Base-by-base conservation (phyloP, 1,140 invertebrate species). In the Gonioctena quinquepunctata region DNA sequence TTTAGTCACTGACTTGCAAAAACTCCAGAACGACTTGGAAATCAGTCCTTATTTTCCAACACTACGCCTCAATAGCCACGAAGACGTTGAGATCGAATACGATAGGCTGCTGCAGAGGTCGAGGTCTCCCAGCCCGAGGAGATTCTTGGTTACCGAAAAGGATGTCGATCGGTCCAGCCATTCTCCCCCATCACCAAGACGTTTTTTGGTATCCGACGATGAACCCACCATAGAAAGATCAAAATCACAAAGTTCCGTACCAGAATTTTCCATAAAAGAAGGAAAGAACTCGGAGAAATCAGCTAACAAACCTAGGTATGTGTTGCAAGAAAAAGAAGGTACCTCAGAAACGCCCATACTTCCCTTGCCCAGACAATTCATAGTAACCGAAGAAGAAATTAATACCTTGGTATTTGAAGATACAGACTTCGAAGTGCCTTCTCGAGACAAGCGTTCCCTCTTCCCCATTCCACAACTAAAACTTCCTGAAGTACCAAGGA, bases 401-500 rank as follows among this genome's bases (percentile, higher is more conserved):
- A 69, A 56, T 63, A 57, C 50, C 27, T 49, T 68, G 16, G 22
- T 65, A 57, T 72, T 68, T 25, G 22, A 66, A 61, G 27, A 71
- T 26, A 64, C 22, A 63, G 19, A 62, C 50, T 65, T 69, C n/a
- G 73, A 69, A 59, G 28, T 75, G 6, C 61, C 66, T 19, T 33
- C 52, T 8, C 67, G 65, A 19, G 70, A 63, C 18, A 28, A 67
- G 61, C 67, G 74, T 52, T 74, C 72, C 42, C 71, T 75, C 33
- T 79, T 76, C 7, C 79, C 79, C 1, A 78, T 76, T 63, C 76
- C 79, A 11, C 72, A 63, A 18, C 71, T 78, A 21, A 72, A 78
- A 22, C 42, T 71, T n/a, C 71, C 72, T 18, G 33, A 74, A 27
- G 70, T 65, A 21, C 77, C 77, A 1, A 71, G 77, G 70, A 76